Conservation (phyloP, 2,797 vertebrate genomes). For the Characodon lateralis region DNA sequence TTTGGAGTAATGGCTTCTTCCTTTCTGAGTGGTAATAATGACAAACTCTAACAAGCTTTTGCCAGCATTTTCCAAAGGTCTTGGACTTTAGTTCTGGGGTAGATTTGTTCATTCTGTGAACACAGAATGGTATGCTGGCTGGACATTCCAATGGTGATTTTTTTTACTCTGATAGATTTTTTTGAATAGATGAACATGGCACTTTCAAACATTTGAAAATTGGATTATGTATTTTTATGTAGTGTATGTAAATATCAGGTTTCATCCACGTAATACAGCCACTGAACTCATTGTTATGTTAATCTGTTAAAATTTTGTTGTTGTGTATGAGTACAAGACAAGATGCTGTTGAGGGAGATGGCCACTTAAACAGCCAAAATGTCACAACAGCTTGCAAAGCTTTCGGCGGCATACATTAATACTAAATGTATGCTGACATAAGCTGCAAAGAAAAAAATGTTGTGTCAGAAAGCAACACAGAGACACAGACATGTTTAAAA, state of each 20-base stretch:
- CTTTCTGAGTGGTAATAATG: background rate
- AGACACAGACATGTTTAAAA: constrained; percentile 46
- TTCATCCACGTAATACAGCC: constrained; percentile 14
- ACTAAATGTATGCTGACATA: constrained; percentile 20
- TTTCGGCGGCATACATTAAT: constrained; percentile 36
- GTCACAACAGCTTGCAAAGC: constrained; percentile 28
- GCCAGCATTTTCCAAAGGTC: background rate
- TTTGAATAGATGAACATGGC: background rate
- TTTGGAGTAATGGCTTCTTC: background rate
- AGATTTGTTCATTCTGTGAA: background rate
- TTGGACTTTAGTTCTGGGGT: background rate
- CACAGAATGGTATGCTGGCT: background rate
- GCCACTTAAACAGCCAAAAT: constrained; percentile 7
- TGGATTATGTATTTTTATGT: background rate
- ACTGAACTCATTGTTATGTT: constrained; percentile 2
- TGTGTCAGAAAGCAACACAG: constrained; percentile 39
- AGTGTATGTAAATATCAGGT: background rate
- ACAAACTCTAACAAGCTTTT: background rate
- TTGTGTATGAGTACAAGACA: constrained; percentile 8
- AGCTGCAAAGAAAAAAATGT: constrained; percentile 25
- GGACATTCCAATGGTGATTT: background rate
- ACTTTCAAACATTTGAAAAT: background rate
- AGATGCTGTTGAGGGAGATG: constrained; percentile 6
- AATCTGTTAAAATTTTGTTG: constrained; percentile 20
- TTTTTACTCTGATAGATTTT: background rate